Evolutionary conservation across 2,797 vertebrate species (phyloP), one percentile per base, ranked within the genome.

Genomic region (Telmatherina bonti): DNA sequence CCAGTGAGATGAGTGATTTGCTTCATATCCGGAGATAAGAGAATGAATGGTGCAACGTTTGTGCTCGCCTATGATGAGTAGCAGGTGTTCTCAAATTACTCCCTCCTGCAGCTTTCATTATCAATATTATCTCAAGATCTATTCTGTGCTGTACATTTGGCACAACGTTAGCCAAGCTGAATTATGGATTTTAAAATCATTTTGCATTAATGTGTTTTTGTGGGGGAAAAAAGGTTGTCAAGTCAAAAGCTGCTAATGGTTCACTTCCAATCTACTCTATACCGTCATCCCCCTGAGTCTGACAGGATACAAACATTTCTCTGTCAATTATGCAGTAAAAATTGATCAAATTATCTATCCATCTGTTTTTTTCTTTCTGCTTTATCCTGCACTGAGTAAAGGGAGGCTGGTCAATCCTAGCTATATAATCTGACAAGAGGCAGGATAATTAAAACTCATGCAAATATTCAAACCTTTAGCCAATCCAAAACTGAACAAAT

Each of bases 71-170:
- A 52, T 64, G 62, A 81, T 78, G 62, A 83, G 64, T 62, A 82
- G 76, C 81, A 87, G 79, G 35, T 89, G 81, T 78, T 79, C 49
- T 62, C 35, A 74, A 82, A 85, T 27, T 49, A 72, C 55, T 61
- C 62, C 63, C 72, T 75, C 67, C 64, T 72, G 69, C 58, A 55
- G 76, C 78, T 77, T 77, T 88, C 59, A 69, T 60, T 65, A 66
- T 68, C 76, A 51, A 72, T 79, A 76, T 79, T 35, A 82, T 62
- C 35, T 72, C 26, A 31, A 59, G 72, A 64, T 53, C 33, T 65
- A 52, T 67, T 61, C 55, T 5, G 0, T 75, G 56, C 31, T 38
- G 68, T 62, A 53, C 51, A 62, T 59, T 81, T 70, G 70, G 53
- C 30, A 58, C 52, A 35, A n/a, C 51, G 56, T 67, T 58, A 62